These are phyloP conservation scores for Tetragnatha montana DNA, from an alignment of 2,888 invertebrate species.

Conservation along the genomic window DNA sequence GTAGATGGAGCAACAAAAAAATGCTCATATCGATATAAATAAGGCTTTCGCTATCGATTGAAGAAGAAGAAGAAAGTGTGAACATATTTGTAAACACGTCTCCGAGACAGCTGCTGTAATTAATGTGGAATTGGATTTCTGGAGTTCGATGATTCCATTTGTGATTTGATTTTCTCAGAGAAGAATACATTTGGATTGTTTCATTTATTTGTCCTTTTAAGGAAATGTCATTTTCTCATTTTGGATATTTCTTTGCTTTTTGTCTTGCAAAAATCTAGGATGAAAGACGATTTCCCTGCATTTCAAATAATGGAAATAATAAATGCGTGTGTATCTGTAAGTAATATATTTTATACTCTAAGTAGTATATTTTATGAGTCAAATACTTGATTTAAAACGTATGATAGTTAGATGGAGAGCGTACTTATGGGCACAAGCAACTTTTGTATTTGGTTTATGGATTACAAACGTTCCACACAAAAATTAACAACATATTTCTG, in stretches of 20 bases:
- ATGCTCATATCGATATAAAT: constrained; percentile 34
- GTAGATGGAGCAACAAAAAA: constrained; percentile 30
- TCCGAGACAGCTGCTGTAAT: constrained; percentile 30
- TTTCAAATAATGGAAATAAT: no score
- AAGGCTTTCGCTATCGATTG: constrained; percentile 48
- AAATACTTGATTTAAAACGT: no score
- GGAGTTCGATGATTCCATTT: neutral
- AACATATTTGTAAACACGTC: constrained; percentile 45
- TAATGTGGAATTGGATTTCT: constrained; percentile 51
- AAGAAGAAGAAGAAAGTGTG: neutral
- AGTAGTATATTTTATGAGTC: no score
- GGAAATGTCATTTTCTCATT: neutral
- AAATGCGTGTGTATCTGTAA: no score
- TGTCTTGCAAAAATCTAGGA: neutral
- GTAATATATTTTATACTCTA: no score
- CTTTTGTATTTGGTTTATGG: no score
- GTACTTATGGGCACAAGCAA: no score
- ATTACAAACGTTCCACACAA: no score
- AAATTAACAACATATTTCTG: no score
- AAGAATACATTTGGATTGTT: neutral
- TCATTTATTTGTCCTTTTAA: neutral
- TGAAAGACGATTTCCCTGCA: no score
- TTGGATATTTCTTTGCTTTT: neutral
- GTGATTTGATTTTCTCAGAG: neutral
- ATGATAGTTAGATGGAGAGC: no score